A percentile compares a stretch with the other conserved stretches of the same genome.
These are phyloP conservation scores for Ctenodactylus gundi DNA, from an alignment of 2,113 vertebrate species.

Conservation along the genomic window DNA sequence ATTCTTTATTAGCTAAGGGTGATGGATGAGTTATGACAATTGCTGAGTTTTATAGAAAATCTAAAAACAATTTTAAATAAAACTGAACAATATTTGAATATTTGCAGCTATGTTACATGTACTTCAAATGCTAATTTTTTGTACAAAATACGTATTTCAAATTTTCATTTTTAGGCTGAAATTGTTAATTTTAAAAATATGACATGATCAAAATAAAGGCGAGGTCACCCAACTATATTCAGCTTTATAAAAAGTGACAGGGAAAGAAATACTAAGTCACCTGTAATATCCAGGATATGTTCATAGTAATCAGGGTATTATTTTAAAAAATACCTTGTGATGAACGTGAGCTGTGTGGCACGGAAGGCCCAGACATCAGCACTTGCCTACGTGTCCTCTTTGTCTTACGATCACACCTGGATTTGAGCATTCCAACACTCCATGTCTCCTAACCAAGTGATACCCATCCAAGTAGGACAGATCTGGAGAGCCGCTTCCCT, in stretches of 20 bases:
- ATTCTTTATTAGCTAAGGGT: constrained; percentile 34
- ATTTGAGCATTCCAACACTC: neutral
- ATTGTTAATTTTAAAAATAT: neutral
- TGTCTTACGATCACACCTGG: neutral
- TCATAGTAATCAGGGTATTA: neutral
- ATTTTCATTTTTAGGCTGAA: neutral
- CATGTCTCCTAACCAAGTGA: neutral
- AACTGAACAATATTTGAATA: neutral
- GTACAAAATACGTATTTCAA: neutral
- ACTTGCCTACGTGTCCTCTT: neutral
- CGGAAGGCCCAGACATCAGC: constrained; percentile 29
- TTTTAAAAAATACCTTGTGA: neutral
- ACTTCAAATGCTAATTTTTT: neutral
- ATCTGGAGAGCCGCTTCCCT: neutral
- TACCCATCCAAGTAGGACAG: neutral
- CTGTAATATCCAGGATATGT: neutral
- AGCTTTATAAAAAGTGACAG: neutral
- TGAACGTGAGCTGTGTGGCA: neutral
- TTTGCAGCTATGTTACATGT: neutral
- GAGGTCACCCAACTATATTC: neutral
- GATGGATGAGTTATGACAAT: too few species aligned
- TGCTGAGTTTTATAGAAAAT: neutral
- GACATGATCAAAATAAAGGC: neutral
- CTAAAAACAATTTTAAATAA: constrained; percentile 29
- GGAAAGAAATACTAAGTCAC: neutral